phyloP scores from a whole-genome alignment of 2,888 invertebrate species.

The Galeruca laticollis region DNA sequence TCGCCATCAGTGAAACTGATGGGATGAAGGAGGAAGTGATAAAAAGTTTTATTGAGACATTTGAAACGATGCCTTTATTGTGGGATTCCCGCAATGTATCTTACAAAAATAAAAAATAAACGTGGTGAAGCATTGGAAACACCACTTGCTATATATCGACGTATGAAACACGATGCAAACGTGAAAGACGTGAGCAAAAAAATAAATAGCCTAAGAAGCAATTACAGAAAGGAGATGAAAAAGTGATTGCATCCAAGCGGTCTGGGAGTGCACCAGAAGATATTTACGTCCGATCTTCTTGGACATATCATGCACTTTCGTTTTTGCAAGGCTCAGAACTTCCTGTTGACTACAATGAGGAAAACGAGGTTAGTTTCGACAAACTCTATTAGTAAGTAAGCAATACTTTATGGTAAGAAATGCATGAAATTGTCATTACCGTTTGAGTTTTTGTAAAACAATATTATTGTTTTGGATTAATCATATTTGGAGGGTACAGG shows the following conservation, averaged over 20 bases:
- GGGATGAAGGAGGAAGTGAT: neutral
- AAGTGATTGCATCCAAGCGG: too few species aligned
- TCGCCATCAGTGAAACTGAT: neutral
- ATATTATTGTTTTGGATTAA: too few species aligned
- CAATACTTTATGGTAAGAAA: neutral
- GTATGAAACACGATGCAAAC: neutral
- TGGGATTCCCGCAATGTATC: neutral
- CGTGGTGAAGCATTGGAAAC: too few species aligned
- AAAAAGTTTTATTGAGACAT: neutral
- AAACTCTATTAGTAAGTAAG: too few species aligned
- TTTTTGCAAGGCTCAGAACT: slow-evolving; percentile 1
- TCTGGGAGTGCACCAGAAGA: slow-evolving; percentile 9
- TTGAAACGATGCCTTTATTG: neutral
- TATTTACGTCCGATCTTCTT: neutral
- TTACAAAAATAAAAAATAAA: slow-evolving; percentile 3
- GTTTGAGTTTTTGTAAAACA: too few species aligned
- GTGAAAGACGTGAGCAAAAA: neutral
- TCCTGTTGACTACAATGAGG: too few species aligned
- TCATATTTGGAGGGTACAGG: too few species aligned
- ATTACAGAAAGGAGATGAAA: neutral
- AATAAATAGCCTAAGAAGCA: neutral
- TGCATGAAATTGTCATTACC: too few species aligned
- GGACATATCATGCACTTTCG: neutral
- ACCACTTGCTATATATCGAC: too few species aligned
- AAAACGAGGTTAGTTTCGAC: too few species aligned